These are phyloP conservation scores for Ischnus inquisitorius DNA, from an alignment of 2,888 invertebrate species.

Conservation along the genomic window DNA sequence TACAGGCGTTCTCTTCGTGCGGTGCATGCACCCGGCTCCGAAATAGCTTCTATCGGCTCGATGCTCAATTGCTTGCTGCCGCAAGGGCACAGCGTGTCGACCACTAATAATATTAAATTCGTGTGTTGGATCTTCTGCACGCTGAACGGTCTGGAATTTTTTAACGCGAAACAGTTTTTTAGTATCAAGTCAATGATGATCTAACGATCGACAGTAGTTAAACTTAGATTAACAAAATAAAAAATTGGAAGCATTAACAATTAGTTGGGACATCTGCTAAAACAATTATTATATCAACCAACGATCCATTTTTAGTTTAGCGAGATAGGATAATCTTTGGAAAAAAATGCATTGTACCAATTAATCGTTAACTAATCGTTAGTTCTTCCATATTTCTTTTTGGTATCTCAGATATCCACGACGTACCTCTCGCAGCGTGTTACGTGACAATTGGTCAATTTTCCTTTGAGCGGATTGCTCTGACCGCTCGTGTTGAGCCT, in stretches of 20 bases:
- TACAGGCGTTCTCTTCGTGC: conserved; percentile 88
- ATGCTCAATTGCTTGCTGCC: conserved; percentile 95
- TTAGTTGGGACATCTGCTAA: too few species aligned
- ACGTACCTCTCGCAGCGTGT: conserved; percentile 94
- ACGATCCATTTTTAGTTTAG: too few species aligned
- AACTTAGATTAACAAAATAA: too few species aligned
- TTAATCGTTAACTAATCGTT: too few species aligned
- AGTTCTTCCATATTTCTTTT: too few species aligned
- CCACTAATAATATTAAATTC: conserved; percentile 94
- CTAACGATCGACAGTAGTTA: too few species aligned
- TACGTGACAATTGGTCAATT: conserved; percentile 94
- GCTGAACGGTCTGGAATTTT: conserved; percentile 91
- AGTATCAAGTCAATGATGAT: too few species aligned
- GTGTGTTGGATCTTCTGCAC: conserved; percentile 96
- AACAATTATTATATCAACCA: too few species aligned
- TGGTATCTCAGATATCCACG: background rate
- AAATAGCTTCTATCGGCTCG: conserved; percentile 87
- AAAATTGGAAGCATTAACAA: too few species aligned
- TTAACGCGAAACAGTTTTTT: background rate
- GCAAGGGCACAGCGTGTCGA: conserved; percentile 95
- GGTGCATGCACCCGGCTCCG: conserved; percentile 83
- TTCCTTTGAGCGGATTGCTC: conserved; percentile 95
- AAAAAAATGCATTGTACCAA: too few species aligned
- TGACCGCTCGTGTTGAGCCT: conserved; percentile 91
- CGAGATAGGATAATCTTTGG: too few species aligned